Evolutionary conservation across 2,797 vertebrate genomes (phyloP), one percentile per base, ranked within the genome.

Genomic region (Numenius phaeopus): DNA sequence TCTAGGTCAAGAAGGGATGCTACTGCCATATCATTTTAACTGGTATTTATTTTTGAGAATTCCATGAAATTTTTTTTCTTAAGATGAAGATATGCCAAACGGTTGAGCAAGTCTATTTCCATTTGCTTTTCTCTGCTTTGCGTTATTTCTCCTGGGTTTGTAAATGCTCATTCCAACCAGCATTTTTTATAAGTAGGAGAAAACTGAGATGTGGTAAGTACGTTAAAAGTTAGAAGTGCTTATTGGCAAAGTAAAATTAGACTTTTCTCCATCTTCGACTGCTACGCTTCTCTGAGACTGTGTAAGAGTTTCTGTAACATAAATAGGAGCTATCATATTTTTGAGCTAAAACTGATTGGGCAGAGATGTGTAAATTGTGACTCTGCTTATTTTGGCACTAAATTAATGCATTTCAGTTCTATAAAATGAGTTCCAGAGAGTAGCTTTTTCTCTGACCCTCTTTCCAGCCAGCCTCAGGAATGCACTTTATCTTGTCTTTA

Each of bases 311-410:
- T 96, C 87, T 80, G 90, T 58, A 75, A 62, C 91, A 76, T 90
- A 95, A 96, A 97, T 94, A 96, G 94, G 96, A 97, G 54, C 96
- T 40, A 44, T 86, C 32, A 5, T 90, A 88, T 89, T 96, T 97
- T 96, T 92, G 93, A 98, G 95, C 96, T 97, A 96, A 96, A 98
- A 87, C 89, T 77, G 79, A 83, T 84, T 92, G 90, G 97, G 94
- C 94, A 93, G 97, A 96, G 96, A 91, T 77, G 95, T 96, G 92
- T 97, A 97, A 94, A 87, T 97, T 97, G 90, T 95, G 94, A 94
- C 93, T 97, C 94, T 75, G 92, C 94, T 97, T 92, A 76, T 94
- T 97, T 97, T 97, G 97, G 95, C 91, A 87, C 84, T 58, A 94
- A 97, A 97, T 97, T 92, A 95, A 76, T 69, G 89, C 95, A 83